Evolutionary conservation across 2,797 vertebrate genomes (phyloP).

Genomic region (Pangasius krempfi): DNA sequence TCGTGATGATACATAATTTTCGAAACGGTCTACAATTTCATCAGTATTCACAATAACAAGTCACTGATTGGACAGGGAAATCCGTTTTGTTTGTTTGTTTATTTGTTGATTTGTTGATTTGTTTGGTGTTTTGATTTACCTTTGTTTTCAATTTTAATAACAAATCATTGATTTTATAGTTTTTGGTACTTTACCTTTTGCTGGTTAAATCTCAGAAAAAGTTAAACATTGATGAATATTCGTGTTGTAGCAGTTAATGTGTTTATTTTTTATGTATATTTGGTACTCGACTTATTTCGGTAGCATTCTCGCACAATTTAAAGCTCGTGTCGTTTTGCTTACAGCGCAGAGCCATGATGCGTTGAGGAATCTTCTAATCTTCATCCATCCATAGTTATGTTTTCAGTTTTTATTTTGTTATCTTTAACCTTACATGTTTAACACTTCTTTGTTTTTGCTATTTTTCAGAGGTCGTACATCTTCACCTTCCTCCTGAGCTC

Average conservation of each 20-base stretch:
- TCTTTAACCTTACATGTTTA: neutral
- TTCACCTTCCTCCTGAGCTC: slow-evolving; percentile 95
- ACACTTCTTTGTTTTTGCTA: neutral
- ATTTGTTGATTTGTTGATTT: too few species aligned
- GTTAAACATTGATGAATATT: neutral
- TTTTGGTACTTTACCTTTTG: neutral
- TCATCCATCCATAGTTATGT: neutral
- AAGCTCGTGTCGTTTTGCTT: neutral
- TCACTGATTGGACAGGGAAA: neutral
- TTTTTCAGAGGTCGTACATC: slow-evolving; percentile 86
- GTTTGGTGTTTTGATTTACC: too few species aligned
- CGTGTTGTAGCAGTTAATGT: neutral
- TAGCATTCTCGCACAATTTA: neutral
- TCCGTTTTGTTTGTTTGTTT: too few species aligned
- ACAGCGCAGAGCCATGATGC: neutral
- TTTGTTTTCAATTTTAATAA: too few species aligned
- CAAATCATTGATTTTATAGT: neutral
- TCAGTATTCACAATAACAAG: neutral
- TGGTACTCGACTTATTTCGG: neutral
- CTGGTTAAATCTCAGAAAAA: neutral
- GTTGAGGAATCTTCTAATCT: neutral
- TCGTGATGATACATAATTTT: neutral
- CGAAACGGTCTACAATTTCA: neutral
- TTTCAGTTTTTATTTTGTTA: neutral
- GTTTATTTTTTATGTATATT: neutral